These are phyloP conservation scores for Drosophila paracracens DNA, from an alignment of 2,888 invertebrate genomes.

Conservation along the genomic window DNA sequence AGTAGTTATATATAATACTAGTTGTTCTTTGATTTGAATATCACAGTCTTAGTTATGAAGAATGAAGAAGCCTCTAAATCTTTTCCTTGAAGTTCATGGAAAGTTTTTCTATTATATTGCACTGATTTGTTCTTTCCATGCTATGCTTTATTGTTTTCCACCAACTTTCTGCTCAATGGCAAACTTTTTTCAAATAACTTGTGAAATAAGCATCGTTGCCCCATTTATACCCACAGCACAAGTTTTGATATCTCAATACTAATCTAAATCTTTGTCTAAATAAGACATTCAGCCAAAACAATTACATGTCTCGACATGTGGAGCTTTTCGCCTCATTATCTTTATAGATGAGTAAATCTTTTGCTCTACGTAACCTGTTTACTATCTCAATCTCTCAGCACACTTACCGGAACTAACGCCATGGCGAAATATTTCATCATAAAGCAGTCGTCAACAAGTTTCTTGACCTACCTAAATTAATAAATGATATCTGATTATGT, in stretches of 20 bases:
- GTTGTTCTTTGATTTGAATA: slow-evolving; percentile 14
- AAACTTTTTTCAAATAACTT: slow-evolving; percentile 42
- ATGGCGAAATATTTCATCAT: not conserved
- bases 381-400: not conserved
- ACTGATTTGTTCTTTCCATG: slow-evolving; percentile 56
- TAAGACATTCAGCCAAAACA: slow-evolving; percentile 34
- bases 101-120: slow-evolving; percentile 32
- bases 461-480: slow-evolving; percentile 56
- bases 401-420: slow-evolving; percentile 28
- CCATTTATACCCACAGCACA: slow-evolving; percentile 50
- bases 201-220: slow-evolving; percentile 28
- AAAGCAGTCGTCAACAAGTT: slow-evolving; percentile 2
- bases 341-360: slow-evolving; percentile 24
- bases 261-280: slow-evolving; percentile 65
- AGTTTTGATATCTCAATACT: slow-evolving; percentile 20
- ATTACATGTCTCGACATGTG: not conserved
- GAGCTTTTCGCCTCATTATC: slow-evolving; percentile 12
- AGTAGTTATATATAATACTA: not conserved
- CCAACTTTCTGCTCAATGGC: not conserved
- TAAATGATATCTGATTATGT: slow-evolving; percentile 11
- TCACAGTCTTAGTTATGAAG: slow-evolving; percentile 52
- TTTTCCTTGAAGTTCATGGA: slow-evolving; percentile 15
- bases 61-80: not conserved
- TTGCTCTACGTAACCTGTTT: not conserved
- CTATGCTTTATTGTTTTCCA: slow-evolving; percentile 26